Evolutionary conservation across 1,140 invertebrate genomes (phyloP).

Genomic region (Sminthurides bifidus): DNA sequence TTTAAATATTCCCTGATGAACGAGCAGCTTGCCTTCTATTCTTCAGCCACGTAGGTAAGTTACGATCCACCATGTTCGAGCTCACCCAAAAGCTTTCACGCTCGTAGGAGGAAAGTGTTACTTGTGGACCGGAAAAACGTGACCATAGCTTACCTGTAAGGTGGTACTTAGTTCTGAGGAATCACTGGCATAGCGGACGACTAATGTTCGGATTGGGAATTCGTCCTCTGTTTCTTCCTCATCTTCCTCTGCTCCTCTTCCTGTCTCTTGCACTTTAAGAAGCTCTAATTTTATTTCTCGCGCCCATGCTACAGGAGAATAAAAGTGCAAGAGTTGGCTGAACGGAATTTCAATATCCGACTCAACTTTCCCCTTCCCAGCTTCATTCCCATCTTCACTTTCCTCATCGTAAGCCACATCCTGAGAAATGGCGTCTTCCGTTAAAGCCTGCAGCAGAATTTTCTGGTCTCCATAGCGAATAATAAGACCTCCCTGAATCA

Average conservation of each 20-base stretch:
- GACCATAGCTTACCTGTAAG: constrained; percentile 21
- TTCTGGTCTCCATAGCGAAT: constrained; percentile 22
- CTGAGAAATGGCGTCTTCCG: constrained; percentile 36
- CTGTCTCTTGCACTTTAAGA: constrained; percentile 1
- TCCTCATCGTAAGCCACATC: constrained; percentile 32
- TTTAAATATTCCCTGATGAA: too few species aligned
- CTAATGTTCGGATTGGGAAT: constrained; percentile 20
- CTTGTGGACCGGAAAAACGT: too few species aligned
- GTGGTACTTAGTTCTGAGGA: constrained; percentile 13
- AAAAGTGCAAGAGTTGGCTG: constrained; percentile 31
- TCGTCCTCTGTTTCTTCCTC: not conserved
- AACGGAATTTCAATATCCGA: constrained; percentile 7
- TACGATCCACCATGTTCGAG: too few species aligned
- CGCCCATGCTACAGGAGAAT: constrained; percentile 25
- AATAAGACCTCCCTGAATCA: constrained; percentile 19
- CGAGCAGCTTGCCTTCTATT: too few species aligned
- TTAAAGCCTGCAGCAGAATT: constrained; percentile 22
- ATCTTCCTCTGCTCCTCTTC: constrained; percentile 12
- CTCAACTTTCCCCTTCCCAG: not conserved
- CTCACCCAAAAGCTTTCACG: too few species aligned
- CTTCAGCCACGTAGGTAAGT: too few species aligned
- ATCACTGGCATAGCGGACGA: constrained; percentile 12
- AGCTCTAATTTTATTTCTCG: constrained; percentile 26
- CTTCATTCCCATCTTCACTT: not conserved
- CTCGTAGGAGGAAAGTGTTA: not conserved